These are phyloP conservation scores for Leptarthrus brevirostris DNA, from an alignment of 2,888 invertebrate genomes.

Conservation along the genomic window DNA sequence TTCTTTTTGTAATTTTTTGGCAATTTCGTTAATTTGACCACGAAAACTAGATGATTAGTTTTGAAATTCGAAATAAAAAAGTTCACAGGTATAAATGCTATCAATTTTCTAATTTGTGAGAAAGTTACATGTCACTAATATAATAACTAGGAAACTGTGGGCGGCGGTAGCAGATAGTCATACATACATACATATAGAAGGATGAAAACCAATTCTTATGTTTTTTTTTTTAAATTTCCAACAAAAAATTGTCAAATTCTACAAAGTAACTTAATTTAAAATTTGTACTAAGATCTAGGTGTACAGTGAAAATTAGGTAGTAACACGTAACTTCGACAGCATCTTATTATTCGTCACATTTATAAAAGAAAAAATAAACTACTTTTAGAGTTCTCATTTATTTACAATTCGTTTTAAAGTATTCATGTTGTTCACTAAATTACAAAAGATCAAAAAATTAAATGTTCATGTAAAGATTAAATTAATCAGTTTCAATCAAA, in stretches of 20 bases:
- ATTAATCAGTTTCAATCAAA: too few relatives aligned
- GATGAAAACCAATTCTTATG: constrained; percentile 25
- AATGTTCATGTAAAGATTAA: too few relatives aligned
- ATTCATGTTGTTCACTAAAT: background rate
- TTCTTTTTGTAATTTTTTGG: constrained; percentile 24
- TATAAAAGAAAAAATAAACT: background rate
- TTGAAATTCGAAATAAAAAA: constrained; percentile 1
- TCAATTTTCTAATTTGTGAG: background rate
- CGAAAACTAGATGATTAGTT: constrained; percentile 9
- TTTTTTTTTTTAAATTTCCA: background rate
- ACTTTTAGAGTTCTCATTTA: background rate
- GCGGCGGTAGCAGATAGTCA: constrained; percentile 15
- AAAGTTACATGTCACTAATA: constrained; percentile 13
- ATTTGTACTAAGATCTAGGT: background rate
- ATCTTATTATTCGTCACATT: background rate
- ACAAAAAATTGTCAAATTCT: too few relatives aligned
- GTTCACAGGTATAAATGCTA: constrained; percentile 24
- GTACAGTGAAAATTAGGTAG: background rate
- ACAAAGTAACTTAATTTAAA: too few relatives aligned
- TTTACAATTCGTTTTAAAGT: background rate
- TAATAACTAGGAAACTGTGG: constrained; percentile 10
- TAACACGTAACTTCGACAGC: constrained; percentile 9
- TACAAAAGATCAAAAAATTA: too few relatives aligned
- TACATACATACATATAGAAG: too few relatives aligned
- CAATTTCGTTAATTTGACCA: constrained; percentile 26